Evolutionary conservation across 2,113 vertebrate species (phyloP).

Genomic region (Camarhynchus parvulus): DNA sequence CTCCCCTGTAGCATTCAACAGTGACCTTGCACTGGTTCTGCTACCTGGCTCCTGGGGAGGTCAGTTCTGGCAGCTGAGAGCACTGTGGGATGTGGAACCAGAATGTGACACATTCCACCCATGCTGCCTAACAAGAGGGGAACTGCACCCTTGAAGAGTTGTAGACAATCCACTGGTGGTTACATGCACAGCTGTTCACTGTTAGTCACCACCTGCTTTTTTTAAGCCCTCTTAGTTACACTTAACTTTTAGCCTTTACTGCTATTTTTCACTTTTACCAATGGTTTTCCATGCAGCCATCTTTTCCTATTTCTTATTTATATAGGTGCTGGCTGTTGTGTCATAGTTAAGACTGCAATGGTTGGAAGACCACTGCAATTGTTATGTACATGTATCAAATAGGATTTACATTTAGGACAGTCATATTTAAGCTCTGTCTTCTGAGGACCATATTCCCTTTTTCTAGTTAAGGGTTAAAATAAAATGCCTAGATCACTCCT

Average conservation of each 20-base stretch:
- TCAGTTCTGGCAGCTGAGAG: background rate
- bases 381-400: background rate
- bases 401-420: background rate
- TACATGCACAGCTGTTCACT: rapidly evolving
- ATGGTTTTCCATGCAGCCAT: background rate
- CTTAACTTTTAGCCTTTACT: background rate
- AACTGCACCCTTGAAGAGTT: background rate
- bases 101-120: background rate
- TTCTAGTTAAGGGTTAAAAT: background rate
- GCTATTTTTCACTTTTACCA: background rate
- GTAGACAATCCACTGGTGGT: no score
- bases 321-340: background rate
- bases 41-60: background rate
- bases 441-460: background rate
- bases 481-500: background rate
- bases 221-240: background rate
- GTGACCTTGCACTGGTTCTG: background rate
- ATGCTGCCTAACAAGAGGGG: rapidly evolving
- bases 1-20: background rate
- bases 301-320: background rate
- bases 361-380: background rate
- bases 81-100: rapidly evolving
- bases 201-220: background rate
- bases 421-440: background rate
- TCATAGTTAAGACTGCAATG: background rate